phyloP scores from a whole-genome alignment of 2,888 invertebrate species.

The Dendrolimus pini region DNA sequence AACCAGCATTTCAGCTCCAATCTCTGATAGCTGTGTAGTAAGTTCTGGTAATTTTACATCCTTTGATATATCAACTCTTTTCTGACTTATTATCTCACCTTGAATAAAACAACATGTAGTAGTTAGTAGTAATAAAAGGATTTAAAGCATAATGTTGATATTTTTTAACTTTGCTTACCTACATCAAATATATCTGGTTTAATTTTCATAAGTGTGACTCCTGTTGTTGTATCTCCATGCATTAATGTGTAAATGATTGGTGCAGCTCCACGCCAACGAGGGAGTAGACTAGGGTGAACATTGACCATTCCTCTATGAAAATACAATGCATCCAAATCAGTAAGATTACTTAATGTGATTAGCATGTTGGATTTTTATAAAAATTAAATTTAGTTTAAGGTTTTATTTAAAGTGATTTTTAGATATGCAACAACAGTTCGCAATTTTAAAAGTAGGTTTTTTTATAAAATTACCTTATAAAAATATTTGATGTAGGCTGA shows the following conservation, averaged over 20 bases:
- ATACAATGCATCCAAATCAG: not conserved
- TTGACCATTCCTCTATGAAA: conserved; percentile 90
- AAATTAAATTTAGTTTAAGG: no score
- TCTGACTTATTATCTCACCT: conserved; percentile 79
- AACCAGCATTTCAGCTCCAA: conserved; percentile 82
- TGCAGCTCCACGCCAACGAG: conserved; percentile 95
- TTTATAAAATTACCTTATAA: no score
- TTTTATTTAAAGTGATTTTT: no score
- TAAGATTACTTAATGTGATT: no score
- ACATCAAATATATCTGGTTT: conserved; percentile 88
- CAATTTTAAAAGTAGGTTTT: no score
- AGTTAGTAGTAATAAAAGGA: not conserved
- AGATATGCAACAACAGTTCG: no score
- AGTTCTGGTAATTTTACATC: conserved; percentile 81
- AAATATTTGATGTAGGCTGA: no score
- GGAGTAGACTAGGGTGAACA: conserved; percentile 94
- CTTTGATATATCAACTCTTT: conserved; percentile 67
- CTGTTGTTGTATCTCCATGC: conserved; percentile 87
- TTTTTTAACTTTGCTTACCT: conserved; percentile 61
- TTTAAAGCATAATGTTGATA: conserved; percentile 15
- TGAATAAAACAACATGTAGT: conserved; percentile 21
- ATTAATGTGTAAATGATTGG: conserved; percentile 92
- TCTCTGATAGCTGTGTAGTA: conserved; percentile 77
- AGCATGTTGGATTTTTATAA: no score
- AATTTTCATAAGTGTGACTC: conserved; percentile 92